phyloP scores from a whole-genome alignment of 2,113 vertebrate species.

The Podiceps cristatus region DNA sequence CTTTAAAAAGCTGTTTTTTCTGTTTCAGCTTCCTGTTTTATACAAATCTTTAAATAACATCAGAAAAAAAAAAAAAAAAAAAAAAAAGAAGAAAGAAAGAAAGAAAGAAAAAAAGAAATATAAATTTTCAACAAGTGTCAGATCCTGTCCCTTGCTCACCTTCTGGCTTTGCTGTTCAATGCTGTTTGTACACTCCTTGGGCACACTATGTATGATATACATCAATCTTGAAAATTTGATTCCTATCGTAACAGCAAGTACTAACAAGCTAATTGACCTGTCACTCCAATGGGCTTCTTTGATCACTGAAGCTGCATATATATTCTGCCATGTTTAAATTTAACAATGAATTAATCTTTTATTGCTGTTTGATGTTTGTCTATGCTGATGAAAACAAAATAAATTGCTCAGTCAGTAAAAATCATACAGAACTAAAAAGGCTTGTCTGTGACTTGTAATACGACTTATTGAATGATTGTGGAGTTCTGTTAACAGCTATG shows the following conservation, averaged over 20 bases:
- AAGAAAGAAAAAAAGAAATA: no score
- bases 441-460: neutral
- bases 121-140: neutral
- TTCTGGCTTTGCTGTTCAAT: neutral
- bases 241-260: neutral
- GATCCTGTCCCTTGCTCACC: neutral
- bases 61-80: neutral
- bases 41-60: neutral
- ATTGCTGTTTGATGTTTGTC: neutral
- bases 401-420: constrained; percentile 4
- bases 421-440: neutral
- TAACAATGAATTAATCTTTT: neutral
- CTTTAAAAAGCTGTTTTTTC: neutral
- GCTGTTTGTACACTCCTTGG: neutral
- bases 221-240: neutral
- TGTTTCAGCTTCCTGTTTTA: neutral
- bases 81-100: no score
- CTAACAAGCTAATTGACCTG: neutral
- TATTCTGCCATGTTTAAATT: neutral
- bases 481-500: neutral
- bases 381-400: constrained; percentile 2
- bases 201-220: neutral
- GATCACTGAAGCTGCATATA: neutral
- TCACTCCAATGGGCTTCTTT: neutral
- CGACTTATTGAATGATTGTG: neutral